Evolutionary conservation across 2,113 vertebrate species (phyloP).

Genomic region (Pomatostomus ruficeps): DNA sequence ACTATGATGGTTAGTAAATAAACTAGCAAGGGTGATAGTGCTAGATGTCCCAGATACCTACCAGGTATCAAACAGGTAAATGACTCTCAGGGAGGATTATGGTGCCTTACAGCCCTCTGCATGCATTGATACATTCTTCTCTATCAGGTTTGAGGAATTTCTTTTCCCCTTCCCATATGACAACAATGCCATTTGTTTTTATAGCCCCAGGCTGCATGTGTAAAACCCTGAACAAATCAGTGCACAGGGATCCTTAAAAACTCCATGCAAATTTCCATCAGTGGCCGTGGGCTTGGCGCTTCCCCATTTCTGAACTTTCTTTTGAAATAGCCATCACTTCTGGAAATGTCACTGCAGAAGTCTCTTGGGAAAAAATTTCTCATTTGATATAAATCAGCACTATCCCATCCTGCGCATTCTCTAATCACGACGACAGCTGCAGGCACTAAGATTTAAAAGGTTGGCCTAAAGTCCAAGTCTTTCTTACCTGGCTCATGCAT

Average conservation of each 20-base stretch:
- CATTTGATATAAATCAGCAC: neutral
- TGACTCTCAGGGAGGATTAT: neutral
- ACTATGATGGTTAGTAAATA: slow-evolving; percentile 74
- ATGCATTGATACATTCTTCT: neutral
- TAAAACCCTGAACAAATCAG: neutral
- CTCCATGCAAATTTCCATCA: neutral
- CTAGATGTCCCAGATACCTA: neutral
- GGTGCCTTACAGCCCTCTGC: neutral
- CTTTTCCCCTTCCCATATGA: neutral
- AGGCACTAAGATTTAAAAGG: neutral
- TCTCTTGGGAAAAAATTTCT: neutral
- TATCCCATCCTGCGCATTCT: neutral
- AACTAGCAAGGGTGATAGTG: slow-evolving; percentile 42
- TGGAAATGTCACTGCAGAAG: neutral
- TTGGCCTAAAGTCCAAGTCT: neutral
- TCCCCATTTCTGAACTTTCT: neutral
- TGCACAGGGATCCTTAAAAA: fast-evolving
- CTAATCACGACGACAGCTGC: fast-evolving
- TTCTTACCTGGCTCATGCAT: neutral
- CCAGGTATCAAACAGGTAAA: neutral
- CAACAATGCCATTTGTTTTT: neutral
- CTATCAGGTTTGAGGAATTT: neutral
- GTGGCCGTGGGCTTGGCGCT: fast-evolving
- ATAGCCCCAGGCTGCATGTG: fast-evolving
- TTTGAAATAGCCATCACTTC: neutral